phyloP scores from a whole-genome alignment of 2,797 vertebrate species.

The Catostomus latipinnis region DNA sequence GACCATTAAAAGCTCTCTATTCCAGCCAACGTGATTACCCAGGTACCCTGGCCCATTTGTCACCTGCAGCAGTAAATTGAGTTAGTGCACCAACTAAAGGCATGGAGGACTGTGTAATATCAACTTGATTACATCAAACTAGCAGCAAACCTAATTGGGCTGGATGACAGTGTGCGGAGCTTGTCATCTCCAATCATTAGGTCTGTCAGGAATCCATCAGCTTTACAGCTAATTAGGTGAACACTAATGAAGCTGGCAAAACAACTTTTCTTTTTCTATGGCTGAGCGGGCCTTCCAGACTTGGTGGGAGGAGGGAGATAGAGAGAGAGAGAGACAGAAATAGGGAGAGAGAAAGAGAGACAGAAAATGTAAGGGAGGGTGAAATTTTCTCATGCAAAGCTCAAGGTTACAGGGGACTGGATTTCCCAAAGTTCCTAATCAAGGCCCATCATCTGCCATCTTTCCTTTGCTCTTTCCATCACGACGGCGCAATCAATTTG shows the following conservation, averaged over 20 bases:
- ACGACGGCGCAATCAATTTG: slow-evolving; percentile 91
- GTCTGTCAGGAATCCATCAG: slow-evolving; percentile 99
- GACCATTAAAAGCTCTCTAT: slow-evolving; percentile 88
- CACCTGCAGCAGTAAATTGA: slow-evolving; percentile 94
- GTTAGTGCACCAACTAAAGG: slow-evolving; percentile 92
- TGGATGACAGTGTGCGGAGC: slow-evolving; percentile 96
- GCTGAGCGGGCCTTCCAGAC: slow-evolving; percentile 90
- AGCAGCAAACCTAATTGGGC: slow-evolving; percentile 97
- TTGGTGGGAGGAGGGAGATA: slow-evolving; percentile 60
- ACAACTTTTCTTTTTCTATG: slow-evolving; percentile 97
- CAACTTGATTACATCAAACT: slow-evolving; percentile 99
- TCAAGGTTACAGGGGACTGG: slow-evolving; percentile 86
- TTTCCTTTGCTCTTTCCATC: slow-evolving; percentile 85
- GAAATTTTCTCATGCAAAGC: slow-evolving; percentile 77
- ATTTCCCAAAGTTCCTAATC: slow-evolving; percentile 88
- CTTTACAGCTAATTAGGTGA: slow-evolving; percentile 99
- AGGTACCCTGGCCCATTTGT: slow-evolving; percentile 92
- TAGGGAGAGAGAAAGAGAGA: slow-evolving; percentile 53
- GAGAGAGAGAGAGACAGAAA: slow-evolving; percentile 8
- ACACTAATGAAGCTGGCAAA: slow-evolving; percentile 99
- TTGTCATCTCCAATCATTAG: slow-evolving; percentile 99
- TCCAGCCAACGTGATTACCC: slow-evolving; percentile 91
- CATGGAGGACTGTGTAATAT: slow-evolving; percentile 95
- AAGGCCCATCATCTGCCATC: slow-evolving; percentile 85
- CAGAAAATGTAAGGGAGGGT: slow-evolving; percentile 63